These are phyloP conservation scores for Pluvialis apricaria DNA, from an alignment of 2,113 vertebrate species.

Conservation along the genomic window DNA sequence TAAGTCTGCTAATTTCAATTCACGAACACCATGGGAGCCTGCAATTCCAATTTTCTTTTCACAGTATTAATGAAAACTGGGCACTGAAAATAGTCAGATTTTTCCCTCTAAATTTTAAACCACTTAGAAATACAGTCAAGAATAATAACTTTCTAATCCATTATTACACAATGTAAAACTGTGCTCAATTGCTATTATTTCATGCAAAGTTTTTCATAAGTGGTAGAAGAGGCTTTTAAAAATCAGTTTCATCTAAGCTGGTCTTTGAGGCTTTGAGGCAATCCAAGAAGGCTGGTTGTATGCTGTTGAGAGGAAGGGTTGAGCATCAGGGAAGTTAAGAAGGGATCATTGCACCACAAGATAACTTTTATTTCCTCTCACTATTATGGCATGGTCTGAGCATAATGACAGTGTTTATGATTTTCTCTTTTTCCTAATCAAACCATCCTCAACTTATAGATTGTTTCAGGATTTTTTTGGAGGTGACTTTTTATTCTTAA, in stretches of 20 bases:
- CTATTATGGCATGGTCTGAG: background rate
- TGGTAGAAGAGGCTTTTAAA: constrained; percentile 35
- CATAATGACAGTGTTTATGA: background rate
- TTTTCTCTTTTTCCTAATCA: background rate
- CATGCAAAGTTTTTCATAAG: constrained; percentile 25
- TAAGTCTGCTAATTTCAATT: constrained; percentile 72
- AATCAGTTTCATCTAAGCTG: constrained; percentile 19
- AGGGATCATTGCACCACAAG: background rate
- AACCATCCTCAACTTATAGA: background rate
- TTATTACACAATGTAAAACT: constrained; percentile 50
- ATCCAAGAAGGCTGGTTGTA: background rate
- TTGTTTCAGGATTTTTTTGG: background rate
- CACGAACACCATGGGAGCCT: constrained; percentile 60
- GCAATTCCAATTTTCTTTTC: constrained; percentile 77
- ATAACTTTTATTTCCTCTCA: background rate
- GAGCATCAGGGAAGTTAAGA: background rate
- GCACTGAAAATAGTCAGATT: constrained; percentile 57
- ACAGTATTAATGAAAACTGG: constrained; percentile 71
- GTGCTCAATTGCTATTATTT: constrained; percentile 54
- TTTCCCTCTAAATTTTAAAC: constrained; percentile 62
- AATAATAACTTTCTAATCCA: constrained; percentile 68
- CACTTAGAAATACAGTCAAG: constrained; percentile 51
- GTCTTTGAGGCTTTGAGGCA: constrained; percentile 15
- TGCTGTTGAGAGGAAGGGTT: background rate
- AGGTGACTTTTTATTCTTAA: background rate